phyloP scores from a whole-genome alignment of 2,888 invertebrate species.

The Lasioglossum vierecki region DNA sequence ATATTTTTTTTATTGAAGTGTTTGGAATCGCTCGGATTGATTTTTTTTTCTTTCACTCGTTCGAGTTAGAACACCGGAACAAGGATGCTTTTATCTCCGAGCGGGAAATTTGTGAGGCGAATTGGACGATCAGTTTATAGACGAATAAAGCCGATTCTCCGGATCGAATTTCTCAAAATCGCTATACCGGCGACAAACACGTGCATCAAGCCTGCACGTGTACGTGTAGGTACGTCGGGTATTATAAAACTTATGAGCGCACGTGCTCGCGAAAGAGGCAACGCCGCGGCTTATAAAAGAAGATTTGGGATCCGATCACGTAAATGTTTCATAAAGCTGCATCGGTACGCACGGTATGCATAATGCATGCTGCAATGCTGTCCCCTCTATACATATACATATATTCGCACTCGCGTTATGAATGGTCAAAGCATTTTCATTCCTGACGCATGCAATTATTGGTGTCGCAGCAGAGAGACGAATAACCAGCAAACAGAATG shows the following conservation, averaged over 20 bases:
- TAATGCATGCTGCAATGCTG: neutral
- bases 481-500: neutral
- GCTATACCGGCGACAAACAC: neutral
- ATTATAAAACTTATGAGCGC: conserved; percentile 23
- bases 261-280: conserved; percentile 24
- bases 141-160: neutral
- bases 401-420: neutral
- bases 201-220: neutral
- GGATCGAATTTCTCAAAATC: neutral
- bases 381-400: too few relatives aligned
- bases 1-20: neutral
- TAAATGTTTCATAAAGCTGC: conserved; percentile 50
- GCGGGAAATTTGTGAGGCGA: neutral
- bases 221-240: neutral
- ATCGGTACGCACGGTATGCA: conserved; percentile 22
- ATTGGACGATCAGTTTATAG: neutral
- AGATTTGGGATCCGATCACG: conserved; percentile 26
- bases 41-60: neutral
- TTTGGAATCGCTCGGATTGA: neutral
- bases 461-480: neutral
- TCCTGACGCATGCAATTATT: neutral
- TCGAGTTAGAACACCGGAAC: neutral
- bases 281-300: conserved; percentile 36
- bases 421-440: conserved; percentile 9
- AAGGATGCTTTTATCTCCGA: neutral